Base-by-base conservation (phyloP, 2,113 vertebrate species). In the Brienomyrus longianalis region DNA sequence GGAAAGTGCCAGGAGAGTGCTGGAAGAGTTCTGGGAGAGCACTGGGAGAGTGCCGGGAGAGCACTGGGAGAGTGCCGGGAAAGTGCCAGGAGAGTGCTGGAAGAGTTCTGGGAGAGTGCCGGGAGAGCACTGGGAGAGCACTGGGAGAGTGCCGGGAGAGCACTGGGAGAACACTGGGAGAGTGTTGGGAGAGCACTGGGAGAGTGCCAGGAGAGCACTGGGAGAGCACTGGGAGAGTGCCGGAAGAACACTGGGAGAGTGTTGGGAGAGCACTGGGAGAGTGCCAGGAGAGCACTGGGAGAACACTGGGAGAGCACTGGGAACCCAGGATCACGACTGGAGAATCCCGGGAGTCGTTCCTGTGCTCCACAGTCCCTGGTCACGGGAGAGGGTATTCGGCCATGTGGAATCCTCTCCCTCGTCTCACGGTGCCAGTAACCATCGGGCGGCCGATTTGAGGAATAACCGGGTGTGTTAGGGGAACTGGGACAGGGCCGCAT, bases 81-180 rank as follows among this genome's bases (percentile, higher is more conserved):
- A 1, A 54, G 52, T 0, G 0, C 52, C 17, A 4, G 15, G 1
- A 4, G 13, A 52, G 47, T 0, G 7, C 47, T 1, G 47, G 1
- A 7, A 48, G 47, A 48, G 51, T 13, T 4, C 52, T 19, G 52
- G 52, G 1, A 54, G 52, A 54, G 15, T 5, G 4, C 15, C 19
- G 15, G 4, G 15, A 54, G 15, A 19, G 15, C 1, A 1, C 51
- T 52, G 15, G 3, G 15, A 52, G 15, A 17, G 51, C 2, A 1
- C 51, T 52, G 3, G 0, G 3, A 52, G 15, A 5, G 15, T 1
- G 3, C 52, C 5, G 0, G 15, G 0, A 48, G 47, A 48, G 47
- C 1, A 15, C 51, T 52, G 51, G 51, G 15, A 51, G 51, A 17
- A 13, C 3, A 15, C 51, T 52, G 51, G 51, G 15, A 52, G 15